Percentiles rank a stretch among this genome's conserved stretches.
Evolutionary conservation across 2,888 invertebrate genomes (phyloP).

Genomic region (Monopis laevigella): DNA sequence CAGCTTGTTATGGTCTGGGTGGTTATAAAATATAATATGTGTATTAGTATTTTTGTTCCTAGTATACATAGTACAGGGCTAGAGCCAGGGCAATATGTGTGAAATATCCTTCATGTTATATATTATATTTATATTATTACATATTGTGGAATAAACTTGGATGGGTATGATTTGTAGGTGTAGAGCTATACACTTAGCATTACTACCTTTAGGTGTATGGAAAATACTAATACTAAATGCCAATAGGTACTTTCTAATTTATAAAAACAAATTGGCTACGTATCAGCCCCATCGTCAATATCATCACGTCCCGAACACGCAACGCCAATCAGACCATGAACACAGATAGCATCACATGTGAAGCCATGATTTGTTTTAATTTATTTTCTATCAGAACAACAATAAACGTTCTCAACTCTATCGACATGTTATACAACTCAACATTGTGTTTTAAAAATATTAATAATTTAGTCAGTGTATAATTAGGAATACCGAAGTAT

Average conservation of each 20-base stretch:
- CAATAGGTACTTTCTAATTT: neutral
- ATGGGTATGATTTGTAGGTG: no score
- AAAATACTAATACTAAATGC: neutral
- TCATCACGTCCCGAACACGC: conserved; percentile 7
- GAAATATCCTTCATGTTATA: neutral
- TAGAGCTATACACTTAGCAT: no score
- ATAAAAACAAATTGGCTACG: neutral
- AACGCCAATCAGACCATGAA: conserved; percentile 17
- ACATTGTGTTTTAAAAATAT: neutral
- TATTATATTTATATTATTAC: neutral
- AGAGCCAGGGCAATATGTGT: no score
- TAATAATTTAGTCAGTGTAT: no score
- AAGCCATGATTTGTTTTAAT: conserved; percentile 10
- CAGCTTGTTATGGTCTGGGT: no score
- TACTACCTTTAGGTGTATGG: neutral
- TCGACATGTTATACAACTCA: no score
- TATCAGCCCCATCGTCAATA: conserved; percentile 6
- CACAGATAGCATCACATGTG: conserved; percentile 12
- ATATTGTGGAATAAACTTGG: neutral
- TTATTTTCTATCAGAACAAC: neutral
- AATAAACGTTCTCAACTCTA: no score
- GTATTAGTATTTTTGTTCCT: no score
- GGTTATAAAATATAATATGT: no score
- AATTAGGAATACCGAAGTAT: no score
- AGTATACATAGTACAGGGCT: no score